A percentile compares a stretch with the other conserved stretches of the same genome.
Evolutionary conservation across 2,797 vertebrate genomes (phyloP).

Genomic region (Hoplostethus mediterraneus): DNA sequence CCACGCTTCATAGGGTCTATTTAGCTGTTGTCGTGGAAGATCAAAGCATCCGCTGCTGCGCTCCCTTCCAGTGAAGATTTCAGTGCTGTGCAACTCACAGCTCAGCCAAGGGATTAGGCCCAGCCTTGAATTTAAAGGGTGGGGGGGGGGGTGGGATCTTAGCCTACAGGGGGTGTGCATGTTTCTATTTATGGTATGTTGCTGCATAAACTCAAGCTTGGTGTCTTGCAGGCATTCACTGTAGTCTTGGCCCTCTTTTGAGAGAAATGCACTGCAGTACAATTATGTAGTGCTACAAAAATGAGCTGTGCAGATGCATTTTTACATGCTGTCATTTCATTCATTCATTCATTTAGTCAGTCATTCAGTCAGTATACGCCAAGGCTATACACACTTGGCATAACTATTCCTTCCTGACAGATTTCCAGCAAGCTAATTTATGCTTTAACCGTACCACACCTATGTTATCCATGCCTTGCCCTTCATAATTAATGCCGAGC

Average conservation of each 20-base stretch:
- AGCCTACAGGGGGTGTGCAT: constrained; percentile 76
- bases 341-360: not conserved
- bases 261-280: constrained; percentile 29
- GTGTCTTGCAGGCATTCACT: constrained; percentile 69
- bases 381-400: not conserved
- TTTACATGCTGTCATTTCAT: constrained; percentile 5
- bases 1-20: constrained; percentile 32
- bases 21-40: constrained; percentile 62
- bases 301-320: constrained; percentile 13
- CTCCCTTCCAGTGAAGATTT: constrained; percentile 57
- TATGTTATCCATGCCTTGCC: not conserved
- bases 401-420: constrained; percentile 4
- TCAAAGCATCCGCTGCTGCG: constrained; percentile 60
- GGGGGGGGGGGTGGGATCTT: constrained; percentile 49
- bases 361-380: too few relatives aligned
- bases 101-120: constrained; percentile 76
- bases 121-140: constrained; percentile 71
- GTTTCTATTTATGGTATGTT: constrained; percentile 77
- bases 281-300: constrained; percentile 21
- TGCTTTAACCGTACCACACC: not conserved
- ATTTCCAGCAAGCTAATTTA: constrained; percentile 32
- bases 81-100: constrained; percentile 54
- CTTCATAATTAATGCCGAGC: constrained; percentile 44
- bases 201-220: constrained; percentile 65
- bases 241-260: constrained; percentile 53